Evolutionary conservation across 2,113 vertebrate genomes (phyloP), one percentile per base, ranked within the genome.

Genomic region (Montifringilla adamsi): DNA sequence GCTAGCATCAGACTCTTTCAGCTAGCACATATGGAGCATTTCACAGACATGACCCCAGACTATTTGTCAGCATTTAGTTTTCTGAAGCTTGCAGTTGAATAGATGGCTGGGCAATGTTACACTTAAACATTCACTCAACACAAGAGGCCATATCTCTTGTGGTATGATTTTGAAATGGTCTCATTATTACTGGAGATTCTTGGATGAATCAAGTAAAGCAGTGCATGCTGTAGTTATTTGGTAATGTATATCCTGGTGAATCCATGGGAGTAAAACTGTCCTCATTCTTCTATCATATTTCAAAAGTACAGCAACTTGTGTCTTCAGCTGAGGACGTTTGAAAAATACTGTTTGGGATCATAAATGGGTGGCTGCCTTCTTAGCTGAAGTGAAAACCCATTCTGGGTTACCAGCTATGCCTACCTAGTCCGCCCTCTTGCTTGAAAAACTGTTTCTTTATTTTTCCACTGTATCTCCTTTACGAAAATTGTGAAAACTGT

Each of bases 1-100:
- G 62, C 39, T 56, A 74, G 56, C 33, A 19, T 74, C 76, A 72
- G 41, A 37, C 31, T 60, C 37, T 79, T 72, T 85, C 72, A 93
- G 4, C n/a, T 24, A 11, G 79, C 37, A 56, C 44, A 23, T 52
- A 72, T 3, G 18, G 68, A 90, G 22, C 47, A 22, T 92, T 94
- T 93, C 77, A 78, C 27, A 88, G 76, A 17, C 10, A 8, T 11
- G 55, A 88, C 13, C 31, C 35, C 27, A 27, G 47, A 59, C 76
- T 84, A 19, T 94, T 81, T 91, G 63, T 92, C 80, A 84, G 73
- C 33, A 58, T 93, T 86, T 88, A 44, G 22, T 63, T 93, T 92
- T 74, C 52, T 68, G 79, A 59, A 74, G 43, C 44, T 88, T 75
- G 46, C 1, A 1, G 22, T 13, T 78, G 72, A 90, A 93, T 83